Conservation (phyloP, 2,113 vertebrate genomes). For the crab-eating macaque (Macaca fascicularis) region DNA sequence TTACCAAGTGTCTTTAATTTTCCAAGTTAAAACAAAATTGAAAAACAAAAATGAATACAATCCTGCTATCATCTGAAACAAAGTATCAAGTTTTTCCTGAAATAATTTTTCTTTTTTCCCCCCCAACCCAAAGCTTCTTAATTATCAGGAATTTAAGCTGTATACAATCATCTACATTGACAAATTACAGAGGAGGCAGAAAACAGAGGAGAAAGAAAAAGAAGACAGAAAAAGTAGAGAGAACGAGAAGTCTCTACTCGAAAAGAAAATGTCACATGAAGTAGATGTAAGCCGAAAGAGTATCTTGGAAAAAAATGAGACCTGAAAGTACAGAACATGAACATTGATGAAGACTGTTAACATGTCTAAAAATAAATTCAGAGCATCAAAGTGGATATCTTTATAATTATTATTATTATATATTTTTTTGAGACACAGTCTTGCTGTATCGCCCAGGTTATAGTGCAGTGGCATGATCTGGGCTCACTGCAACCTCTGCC, state of each 20-base stretch:
- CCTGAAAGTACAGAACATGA: not conserved
- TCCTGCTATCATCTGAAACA: not conserved
- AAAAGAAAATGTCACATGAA: not conserved
- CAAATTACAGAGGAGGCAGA: conserved; percentile 65
- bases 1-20: not conserved
- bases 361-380: conserved; percentile 29
- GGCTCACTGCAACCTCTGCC: not conserved
- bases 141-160: conserved; percentile 76
- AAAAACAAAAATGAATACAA: conserved; percentile 8
- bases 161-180: conserved; percentile 75
- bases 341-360: not conserved
- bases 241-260: not conserved
- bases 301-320: not conserved
- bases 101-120: not conserved
- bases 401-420: not conserved
- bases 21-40: not conserved
- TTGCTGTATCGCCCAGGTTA: not conserved
- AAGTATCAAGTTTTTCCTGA: conserved; percentile 44
- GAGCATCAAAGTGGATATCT: not conserved
- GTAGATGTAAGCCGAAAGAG: not conserved
- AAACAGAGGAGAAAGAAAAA: not conserved
- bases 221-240: not conserved
- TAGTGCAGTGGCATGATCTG: not conserved
- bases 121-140: conserved; percentile 59
- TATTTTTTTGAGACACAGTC: not conserved